phyloP scores from a whole-genome alignment of 2,888 invertebrate species.

The Thereva nobilitata region DNA sequence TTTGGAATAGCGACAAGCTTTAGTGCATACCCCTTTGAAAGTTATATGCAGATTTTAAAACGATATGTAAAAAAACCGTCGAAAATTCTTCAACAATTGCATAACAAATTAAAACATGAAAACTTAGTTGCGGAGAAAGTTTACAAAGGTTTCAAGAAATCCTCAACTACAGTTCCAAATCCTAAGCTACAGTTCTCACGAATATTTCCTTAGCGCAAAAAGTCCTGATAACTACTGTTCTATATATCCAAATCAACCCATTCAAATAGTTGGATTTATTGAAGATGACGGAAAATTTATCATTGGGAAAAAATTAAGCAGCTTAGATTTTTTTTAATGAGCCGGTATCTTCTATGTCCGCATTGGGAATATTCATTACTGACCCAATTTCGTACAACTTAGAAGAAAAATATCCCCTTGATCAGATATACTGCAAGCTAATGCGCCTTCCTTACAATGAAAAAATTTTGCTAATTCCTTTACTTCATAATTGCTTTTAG shows the following conservation, averaged over 20 bases:
- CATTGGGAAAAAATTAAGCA: not conserved
- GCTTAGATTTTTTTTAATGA: slow-evolving; percentile 5
- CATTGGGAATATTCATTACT: slow-evolving; percentile 5
- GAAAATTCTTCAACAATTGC: slow-evolving; percentile 21
- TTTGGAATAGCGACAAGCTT: slow-evolving; percentile 29
- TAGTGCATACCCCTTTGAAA: slow-evolving; percentile 38
- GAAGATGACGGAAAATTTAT: slow-evolving; percentile 1
- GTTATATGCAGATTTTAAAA: slow-evolving; percentile 28
- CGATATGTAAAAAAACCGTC: slow-evolving; percentile 21
- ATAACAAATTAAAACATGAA: slow-evolving; percentile 7
- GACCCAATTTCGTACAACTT: not conserved
- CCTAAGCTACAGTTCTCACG: not conserved
- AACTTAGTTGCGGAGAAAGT: not conserved
- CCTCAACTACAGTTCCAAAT: not conserved
- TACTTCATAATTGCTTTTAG: no score
- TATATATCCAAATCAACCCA: slow-evolving; percentile 3
- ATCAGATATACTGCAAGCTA: not conserved
- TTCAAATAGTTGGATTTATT: slow-evolving; percentile 18
- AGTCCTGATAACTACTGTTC: slow-evolving; percentile 19
- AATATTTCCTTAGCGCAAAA: not conserved
- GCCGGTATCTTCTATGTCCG: slow-evolving; percentile 8
- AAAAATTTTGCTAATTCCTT: no score
- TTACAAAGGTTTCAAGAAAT: slow-evolving; percentile 4
- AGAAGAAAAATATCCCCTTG: not conserved
- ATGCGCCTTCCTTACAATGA: not conserved